Evolutionary conservation across 1,140 invertebrate species (phyloP), one percentile per base, ranked within the genome.

Genomic region (Trachelipus rathkii): DNA sequence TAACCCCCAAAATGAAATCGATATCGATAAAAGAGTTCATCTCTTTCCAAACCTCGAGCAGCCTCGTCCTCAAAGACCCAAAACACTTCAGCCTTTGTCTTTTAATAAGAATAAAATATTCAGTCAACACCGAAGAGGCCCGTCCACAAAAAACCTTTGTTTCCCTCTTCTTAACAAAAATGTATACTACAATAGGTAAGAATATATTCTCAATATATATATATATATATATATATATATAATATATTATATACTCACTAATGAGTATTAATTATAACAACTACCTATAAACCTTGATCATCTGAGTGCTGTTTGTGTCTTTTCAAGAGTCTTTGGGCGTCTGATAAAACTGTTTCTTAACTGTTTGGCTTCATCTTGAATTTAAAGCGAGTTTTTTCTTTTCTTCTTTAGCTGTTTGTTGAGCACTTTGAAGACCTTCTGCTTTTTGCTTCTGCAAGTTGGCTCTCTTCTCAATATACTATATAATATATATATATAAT

Each of bases 181-280:
- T 60, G 50, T 60, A 15, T 60, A 60, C 50, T 60, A 60, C 50
- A 60, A 60, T 60, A 60, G 50, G 50, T 60, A 60, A 60, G 50
- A 60, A 19, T 13, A 60, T 60, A 60, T 60, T 60, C 50, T 15
- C 50, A 15, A 60, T 13, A 60, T 60, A 60, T 60, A 60, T 60
- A 60, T 60, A 60, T 60, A 60, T 60, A 60, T 60, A 60, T 60
- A 60, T 60, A 60, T 60, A 60, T 60, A 60, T 60, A 60, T 60
- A 60, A 60, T 60, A 60, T 15, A 15, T 15, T 60, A 60, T 60
- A 60, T 60, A 60, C n/a, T n/a, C n/a, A n/a, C n/a, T n/a, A n/a
- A n/a, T n/a, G n/a, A n/a, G n/a, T n/a, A n/a, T n/a, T n/a, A n/a
- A n/a, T n/a, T n/a, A n/a, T n/a, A n/a, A n/a, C n/a, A n/a, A n/a